A percentile compares a stretch with the other conserved stretches of the same genome.
phyloP scores from a whole-genome alignment of 2,113 vertebrate genomes.

The Pycnonotus jocosus region DNA sequence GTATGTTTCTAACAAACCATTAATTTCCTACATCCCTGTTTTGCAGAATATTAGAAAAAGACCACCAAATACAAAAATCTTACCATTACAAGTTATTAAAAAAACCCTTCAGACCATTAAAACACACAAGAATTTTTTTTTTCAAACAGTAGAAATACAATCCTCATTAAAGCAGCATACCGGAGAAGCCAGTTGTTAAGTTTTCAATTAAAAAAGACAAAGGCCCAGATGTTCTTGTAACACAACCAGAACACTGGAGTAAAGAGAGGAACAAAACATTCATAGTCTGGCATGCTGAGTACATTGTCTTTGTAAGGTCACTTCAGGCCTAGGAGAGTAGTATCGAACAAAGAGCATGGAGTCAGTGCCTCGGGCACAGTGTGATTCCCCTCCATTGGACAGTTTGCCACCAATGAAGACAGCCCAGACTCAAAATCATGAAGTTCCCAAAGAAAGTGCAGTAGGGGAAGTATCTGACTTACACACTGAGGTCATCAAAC shows the following conservation, averaged over 20 bases:
- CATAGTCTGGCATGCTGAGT: not conserved
- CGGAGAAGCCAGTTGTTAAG: not conserved
- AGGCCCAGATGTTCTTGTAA: constrained; percentile 37
- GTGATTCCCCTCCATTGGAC: not conserved
- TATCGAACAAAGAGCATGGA: not conserved
- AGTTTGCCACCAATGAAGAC: not conserved
- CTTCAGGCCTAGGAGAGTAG: constrained; percentile 43
- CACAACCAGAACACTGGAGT: not conserved
- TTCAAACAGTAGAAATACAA: constrained; percentile 53
- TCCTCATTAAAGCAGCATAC: constrained; percentile 39
- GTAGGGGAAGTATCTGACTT: not conserved
- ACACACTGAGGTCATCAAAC: not conserved
- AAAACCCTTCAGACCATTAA: not conserved
- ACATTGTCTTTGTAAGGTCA: constrained; percentile 54
- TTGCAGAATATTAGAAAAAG: constrained; percentile 20
- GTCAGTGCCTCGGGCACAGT: not conserved
- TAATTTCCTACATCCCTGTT: not conserved
- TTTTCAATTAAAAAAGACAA: constrained; percentile 37
- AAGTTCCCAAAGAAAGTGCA: not conserved
- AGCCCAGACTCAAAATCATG: not conserved
- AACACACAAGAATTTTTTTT: constrained; percentile 17
- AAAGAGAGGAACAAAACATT: constrained; percentile 41
- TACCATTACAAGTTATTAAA: constrained; percentile 29
- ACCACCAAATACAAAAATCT: constrained; percentile 44
- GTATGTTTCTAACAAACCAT: not conserved